Percentiles rank a stretch among this genome's conserved stretches.
Evolutionary conservation across 92 coral and sea anemone genomes (phyloP).

Genomic region (Desmophyllum pertusum): DNA sequence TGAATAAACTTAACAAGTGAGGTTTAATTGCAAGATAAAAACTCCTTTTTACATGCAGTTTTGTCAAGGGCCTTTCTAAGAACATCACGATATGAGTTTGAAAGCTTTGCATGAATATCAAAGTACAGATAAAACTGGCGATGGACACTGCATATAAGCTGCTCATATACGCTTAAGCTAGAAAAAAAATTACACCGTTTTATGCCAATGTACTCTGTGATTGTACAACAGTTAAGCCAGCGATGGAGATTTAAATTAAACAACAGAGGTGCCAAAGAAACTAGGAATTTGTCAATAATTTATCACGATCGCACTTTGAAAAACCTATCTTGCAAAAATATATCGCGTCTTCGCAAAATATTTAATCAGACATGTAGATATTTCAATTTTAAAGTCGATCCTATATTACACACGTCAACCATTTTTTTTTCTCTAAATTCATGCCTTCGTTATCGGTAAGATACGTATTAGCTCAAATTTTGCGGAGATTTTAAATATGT

Average conservation of each 20-base stretch:
- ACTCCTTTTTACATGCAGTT: conserved; percentile 28
- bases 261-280: conserved; percentile 4
- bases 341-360: conserved; percentile 26
- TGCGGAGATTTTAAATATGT: background rate
- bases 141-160: background rate
- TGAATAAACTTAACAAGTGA: conserved; percentile 49
- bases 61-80: conserved; percentile 27
- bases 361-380: conserved; percentile 41
- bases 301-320: conserved; percentile 21
- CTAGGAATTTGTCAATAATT: conserved; percentile 29
- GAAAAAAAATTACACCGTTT: background rate
- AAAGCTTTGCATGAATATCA: conserved; percentile 1
- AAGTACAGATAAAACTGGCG: background rate
- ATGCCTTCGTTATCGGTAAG: conserved; percentile 30
- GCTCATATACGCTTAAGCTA: background rate
- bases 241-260: conserved; percentile 8
- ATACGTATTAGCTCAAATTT: background rate
- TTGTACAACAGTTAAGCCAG: background rate
- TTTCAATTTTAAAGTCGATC: conserved; percentile 38
- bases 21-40: conserved; percentile 46
- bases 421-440: conserved; percentile 40
- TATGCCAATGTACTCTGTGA: background rate
- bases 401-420: conserved; percentile 7
- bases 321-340: conserved; percentile 15
- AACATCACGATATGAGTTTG: conserved; percentile 14